phyloP scores from a whole-genome alignment of 2,888 invertebrate genomes.

The Azorinus chamasolen region DNA sequence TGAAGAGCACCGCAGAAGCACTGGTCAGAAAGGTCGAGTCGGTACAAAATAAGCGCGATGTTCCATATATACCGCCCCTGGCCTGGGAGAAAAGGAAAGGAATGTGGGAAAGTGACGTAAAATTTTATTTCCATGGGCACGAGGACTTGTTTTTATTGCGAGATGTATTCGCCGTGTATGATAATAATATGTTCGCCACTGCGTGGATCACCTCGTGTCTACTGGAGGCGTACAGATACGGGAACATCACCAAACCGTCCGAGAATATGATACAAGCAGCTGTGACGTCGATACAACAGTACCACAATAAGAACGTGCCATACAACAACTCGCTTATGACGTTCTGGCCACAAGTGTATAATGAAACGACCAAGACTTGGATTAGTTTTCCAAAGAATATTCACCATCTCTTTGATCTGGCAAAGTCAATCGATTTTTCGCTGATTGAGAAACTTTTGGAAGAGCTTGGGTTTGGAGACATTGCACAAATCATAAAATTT shows the following conservation, averaged over 20 bases:
- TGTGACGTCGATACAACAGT: slow-evolving; percentile 64
- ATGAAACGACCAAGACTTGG: slow-evolving; percentile 68
- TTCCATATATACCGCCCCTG: slow-evolving; percentile 62
- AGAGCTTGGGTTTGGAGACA: slow-evolving; percentile 62
- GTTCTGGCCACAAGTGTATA: slow-evolving; percentile 81
- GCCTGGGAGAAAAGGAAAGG: slow-evolving; percentile 76
- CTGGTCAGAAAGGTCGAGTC: slow-evolving; percentile 59
- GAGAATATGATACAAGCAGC: slow-evolving; percentile 56
- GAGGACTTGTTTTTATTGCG: slow-evolving; percentile 70
- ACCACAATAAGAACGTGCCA: slow-evolving; percentile 74
- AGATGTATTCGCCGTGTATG: slow-evolving; percentile 72
- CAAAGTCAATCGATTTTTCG: slow-evolving; percentile 63
- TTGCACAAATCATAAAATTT: slow-evolving; percentile 61
- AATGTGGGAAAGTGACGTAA: slow-evolving; percentile 77
- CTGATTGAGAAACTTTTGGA: slow-evolving; percentile 69
- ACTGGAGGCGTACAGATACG: slow-evolving; percentile 72
- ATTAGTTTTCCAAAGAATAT: slow-evolving; percentile 72
- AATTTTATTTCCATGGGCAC: slow-evolving; percentile 77
- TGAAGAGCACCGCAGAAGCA: slow-evolving; percentile 48
- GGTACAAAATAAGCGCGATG: slow-evolving; percentile 65
- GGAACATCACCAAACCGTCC: slow-evolving; percentile 59
- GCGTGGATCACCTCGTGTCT: slow-evolving; percentile 78
- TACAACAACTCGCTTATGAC: slow-evolving; percentile 76
- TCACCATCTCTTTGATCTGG: slow-evolving; percentile 66
- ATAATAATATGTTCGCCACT: slow-evolving; percentile 83